These are phyloP conservation scores for Drosophila melanica DNA, from an alignment of 1,140 invertebrate species.

Conservation along the genomic window DNA sequence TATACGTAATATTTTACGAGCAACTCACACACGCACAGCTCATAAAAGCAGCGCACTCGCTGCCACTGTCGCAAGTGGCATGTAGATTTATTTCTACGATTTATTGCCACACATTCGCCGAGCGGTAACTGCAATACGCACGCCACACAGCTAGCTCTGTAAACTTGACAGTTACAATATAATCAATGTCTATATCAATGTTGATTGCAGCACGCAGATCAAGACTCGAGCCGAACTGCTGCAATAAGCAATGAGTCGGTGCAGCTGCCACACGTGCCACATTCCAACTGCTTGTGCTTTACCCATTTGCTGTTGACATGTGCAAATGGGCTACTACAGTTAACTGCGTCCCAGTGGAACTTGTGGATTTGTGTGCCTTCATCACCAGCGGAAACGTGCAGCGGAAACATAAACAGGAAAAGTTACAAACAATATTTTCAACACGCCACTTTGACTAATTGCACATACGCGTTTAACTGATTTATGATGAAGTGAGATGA, in stretches of 20 bases:
- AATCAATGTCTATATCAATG: constrained; percentile 76
- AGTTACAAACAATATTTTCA: constrained; percentile 74
- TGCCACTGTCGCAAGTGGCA: constrained; percentile 32
- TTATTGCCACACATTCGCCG: constrained; percentile 58
- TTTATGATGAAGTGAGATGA: background rate
- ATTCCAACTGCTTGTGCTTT: constrained; percentile 7
- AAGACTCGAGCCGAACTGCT: constrained; percentile 2
- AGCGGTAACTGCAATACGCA: constrained; percentile 36
- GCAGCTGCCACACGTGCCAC: constrained; percentile 34
- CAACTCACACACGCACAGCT: constrained; percentile 11
- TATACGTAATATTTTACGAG: constrained; percentile 52
- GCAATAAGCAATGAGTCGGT: constrained; percentile 55
- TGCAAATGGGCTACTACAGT: constrained; percentile 12
- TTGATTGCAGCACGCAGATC: constrained; percentile 61
- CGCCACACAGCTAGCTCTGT: background rate
- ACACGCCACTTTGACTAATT: constrained; percentile 68
- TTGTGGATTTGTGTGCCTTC: constrained; percentile 60
- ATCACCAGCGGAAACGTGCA: constrained; percentile 61
- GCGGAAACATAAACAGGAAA: constrained; percentile 79
- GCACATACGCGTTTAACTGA: constrained; percentile 46
- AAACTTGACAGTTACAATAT: constrained; percentile 61
- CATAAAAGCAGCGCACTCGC: constrained; percentile 43
- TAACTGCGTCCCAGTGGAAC: constrained; percentile 6
- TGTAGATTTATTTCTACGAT: constrained; percentile 55
- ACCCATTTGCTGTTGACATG: constrained; percentile 34